Conservation (phyloP, 1,140 invertebrate genomes). For the Orius insidiosus region DNA sequence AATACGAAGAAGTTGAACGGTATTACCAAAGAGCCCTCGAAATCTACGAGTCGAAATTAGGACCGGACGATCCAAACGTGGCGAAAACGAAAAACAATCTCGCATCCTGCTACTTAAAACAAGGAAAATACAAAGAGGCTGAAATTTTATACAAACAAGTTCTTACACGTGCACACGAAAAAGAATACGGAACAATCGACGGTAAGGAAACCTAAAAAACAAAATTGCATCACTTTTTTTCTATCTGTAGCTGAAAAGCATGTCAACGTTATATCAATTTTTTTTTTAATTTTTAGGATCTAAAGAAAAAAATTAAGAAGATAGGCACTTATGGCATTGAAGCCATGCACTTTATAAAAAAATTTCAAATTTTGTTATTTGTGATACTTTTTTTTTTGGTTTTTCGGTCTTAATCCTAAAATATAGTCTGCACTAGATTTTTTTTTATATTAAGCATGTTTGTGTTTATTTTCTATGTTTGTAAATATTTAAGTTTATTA, state of each 20-base stretch:
- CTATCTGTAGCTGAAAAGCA: too few relatives aligned
- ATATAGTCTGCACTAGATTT: too few relatives aligned
- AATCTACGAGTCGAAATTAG: constrained; percentile 93
- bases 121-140: constrained; percentile 97
- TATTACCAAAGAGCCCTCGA: constrained; percentile 97
- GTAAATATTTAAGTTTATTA: too few relatives aligned
- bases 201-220: constrained; percentile 36
- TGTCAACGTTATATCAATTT: too few relatives aligned
- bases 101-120: constrained; percentile 94
- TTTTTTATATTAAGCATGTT: too few relatives aligned
- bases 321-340: not conserved
- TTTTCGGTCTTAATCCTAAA: too few relatives aligned
- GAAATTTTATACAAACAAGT: constrained; percentile 98
- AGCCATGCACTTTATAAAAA: not conserved
- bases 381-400: too few relatives aligned
- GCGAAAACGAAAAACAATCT: constrained; percentile 99
- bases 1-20: constrained; percentile 61
- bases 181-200: constrained; percentile 92
- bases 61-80: constrained; percentile 96
- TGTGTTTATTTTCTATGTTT: too few relatives aligned
- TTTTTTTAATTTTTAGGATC: not conserved
- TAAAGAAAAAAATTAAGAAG: not conserved
- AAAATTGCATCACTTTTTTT: not conserved
- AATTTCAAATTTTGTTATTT: not conserved
- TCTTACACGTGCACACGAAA: constrained; percentile 88